A percentile compares a stretch with the other conserved stretches of the same genome.
Conservation (phyloP, 2,113 vertebrate genomes). For the Thunnus maccoyii region DNA sequence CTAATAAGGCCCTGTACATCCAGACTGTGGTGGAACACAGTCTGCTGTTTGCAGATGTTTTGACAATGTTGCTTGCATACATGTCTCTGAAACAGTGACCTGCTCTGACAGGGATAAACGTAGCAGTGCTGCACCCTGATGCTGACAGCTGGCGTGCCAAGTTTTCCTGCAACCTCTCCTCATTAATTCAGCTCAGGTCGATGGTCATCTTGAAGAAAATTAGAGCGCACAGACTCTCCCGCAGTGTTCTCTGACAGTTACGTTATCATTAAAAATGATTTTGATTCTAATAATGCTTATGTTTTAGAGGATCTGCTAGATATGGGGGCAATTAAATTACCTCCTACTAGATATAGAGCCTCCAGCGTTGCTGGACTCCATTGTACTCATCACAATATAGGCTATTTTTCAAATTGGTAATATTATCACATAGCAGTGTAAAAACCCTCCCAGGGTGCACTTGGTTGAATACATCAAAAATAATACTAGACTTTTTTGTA, state of each 20-base stretch:
- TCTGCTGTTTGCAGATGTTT: conserved; percentile 20
- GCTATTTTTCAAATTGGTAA: conserved; percentile 32
- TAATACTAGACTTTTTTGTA: neutral
- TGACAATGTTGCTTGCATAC: conserved; percentile 29
- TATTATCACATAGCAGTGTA: conserved; percentile 8
- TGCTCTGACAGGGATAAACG: conserved; percentile 40
- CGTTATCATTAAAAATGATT: conserved; percentile 58
- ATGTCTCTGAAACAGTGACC: conserved; percentile 23
- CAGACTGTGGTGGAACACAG: neutral
- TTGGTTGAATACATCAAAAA: conserved; percentile 15
- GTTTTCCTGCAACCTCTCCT: conserved; percentile 54
- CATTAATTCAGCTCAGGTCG: conserved; percentile 72
- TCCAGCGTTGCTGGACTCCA: conserved; percentile 22
- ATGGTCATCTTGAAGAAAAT: conserved; percentile 53
- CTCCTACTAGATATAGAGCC: conserved; percentile 38
- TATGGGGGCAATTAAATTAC: conserved; percentile 49
- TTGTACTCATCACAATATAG: conserved; percentile 10
- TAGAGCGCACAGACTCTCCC: conserved; percentile 6
- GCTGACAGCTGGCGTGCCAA: conserved; percentile 56
- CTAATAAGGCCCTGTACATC: neutral
- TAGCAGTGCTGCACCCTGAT: conserved; percentile 35
- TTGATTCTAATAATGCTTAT: conserved; percentile 65
- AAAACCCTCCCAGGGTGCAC: conserved; percentile 22
- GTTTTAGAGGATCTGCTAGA: conserved; percentile 54
- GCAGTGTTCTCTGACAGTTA: conserved; percentile 50